phyloP scores from a whole-genome alignment of 1,140 invertebrate genomes.

The Lepidotrigona ventralis region DNA sequence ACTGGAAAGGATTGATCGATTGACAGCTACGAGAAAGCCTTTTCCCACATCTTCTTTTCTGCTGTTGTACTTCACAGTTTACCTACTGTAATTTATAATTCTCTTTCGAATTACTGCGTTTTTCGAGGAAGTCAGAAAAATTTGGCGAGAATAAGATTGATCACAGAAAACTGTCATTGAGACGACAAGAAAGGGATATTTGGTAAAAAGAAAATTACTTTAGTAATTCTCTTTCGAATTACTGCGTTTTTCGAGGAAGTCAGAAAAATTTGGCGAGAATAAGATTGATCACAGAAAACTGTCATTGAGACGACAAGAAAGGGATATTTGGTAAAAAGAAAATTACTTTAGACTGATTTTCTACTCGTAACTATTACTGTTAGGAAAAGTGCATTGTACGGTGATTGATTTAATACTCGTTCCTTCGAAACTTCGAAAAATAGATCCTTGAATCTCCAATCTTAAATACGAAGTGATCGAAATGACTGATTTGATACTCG shows the following conservation, averaged over 20 bases:
- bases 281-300: background rate
- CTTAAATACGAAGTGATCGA: no score
- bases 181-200: background rate
- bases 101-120: background rate
- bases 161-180: background rate
- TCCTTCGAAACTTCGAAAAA: background rate
- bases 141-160: background rate
- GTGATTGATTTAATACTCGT: background rate
- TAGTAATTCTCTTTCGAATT: background rate
- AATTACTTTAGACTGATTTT: background rate
- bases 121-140: background rate
- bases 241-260: background rate
- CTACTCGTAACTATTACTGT: background rate
- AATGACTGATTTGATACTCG: no score
- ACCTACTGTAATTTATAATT: background rate
- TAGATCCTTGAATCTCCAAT: background rate
- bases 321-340: background rate
- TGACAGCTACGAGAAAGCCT: no score
- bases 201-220: background rate
- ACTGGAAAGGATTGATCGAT: no score
- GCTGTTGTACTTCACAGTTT: no score
- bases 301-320: background rate
- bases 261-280: background rate
- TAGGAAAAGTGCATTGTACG: background rate
- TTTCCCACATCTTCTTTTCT: no score